phyloP scores from a whole-genome alignment of 2,797 vertebrate species.

The Ispidina picta region DNA sequence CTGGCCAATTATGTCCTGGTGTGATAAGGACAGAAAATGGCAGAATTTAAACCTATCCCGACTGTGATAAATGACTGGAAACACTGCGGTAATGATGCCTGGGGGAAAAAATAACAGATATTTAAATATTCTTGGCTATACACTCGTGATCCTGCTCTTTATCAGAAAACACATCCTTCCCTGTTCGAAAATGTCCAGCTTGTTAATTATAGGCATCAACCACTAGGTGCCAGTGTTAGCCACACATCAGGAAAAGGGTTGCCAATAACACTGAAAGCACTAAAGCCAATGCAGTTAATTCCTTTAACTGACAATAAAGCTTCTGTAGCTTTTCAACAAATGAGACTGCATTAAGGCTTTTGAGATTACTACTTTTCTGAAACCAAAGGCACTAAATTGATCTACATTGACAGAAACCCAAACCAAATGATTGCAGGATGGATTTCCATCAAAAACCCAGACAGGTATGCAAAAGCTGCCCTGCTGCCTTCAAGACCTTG shows the following conservation, averaged over 20 bases:
- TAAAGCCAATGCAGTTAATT: neutral
- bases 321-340: neutral
- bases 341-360: neutral
- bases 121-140: neutral
- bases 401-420: neutral
- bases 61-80: neutral
- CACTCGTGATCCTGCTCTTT: neutral
- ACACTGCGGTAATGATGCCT: neutral
- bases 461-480: neutral
- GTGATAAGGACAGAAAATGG: neutral
- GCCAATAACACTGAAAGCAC: neutral
- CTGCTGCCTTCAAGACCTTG: neutral
- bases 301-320: neutral
- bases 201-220: neutral
- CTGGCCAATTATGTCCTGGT: neutral
- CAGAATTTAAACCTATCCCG: neutral
- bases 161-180: neutral
- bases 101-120: neutral
- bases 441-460: neutral
- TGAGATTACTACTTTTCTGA: neutral
- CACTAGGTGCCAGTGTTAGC: conserved; percentile 74
- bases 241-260: neutral
- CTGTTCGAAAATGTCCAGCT: neutral
- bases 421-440: neutral
- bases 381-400: neutral